phyloP scores from a whole-genome alignment of 2,888 invertebrate species.

The Ctenicera cuprea region DNA sequence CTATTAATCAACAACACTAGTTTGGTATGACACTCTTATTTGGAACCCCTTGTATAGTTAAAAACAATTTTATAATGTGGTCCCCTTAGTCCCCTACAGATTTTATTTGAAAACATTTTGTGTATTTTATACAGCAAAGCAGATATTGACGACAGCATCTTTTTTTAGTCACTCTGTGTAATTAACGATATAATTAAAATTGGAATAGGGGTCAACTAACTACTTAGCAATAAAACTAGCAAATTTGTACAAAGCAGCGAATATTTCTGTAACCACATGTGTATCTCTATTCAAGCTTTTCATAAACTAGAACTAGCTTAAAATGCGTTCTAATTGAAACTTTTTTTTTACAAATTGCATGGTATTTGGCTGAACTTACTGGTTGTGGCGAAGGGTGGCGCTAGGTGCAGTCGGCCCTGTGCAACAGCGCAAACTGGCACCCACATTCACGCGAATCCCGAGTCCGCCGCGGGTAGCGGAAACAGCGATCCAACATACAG shows the following conservation, averaged over 20 bases:
- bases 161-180: too few species aligned
- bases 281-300: background rate
- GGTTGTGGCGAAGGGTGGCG: conserved; percentile 74
- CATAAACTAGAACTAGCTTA: conserved; percentile 5
- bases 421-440: conserved; percentile 92
- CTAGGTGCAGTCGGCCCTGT: conserved; percentile 86
- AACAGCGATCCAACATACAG: conserved; percentile 92
- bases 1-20: too few species aligned
- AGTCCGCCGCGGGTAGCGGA: conserved; percentile 87
- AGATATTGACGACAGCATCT: too few species aligned
- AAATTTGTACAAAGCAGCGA: background rate
- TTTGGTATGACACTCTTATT: too few species aligned
- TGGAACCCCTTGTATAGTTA: too few species aligned
- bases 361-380: conserved; percentile 58
- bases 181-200: too few species aligned
- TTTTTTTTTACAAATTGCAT: conserved; percentile 49
- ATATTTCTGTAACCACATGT: conserved; percentile 28
- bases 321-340: conserved; percentile 8
- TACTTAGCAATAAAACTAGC: background rate
- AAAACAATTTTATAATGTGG: too few species aligned
- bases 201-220: background rate
- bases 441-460: conserved; percentile 88
- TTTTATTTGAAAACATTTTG: too few species aligned
- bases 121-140: too few species aligned
- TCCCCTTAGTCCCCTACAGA: too few species aligned